Conservation (phyloP, 2,113 vertebrate species). For the Myrmecobius fasciatus region DNA sequence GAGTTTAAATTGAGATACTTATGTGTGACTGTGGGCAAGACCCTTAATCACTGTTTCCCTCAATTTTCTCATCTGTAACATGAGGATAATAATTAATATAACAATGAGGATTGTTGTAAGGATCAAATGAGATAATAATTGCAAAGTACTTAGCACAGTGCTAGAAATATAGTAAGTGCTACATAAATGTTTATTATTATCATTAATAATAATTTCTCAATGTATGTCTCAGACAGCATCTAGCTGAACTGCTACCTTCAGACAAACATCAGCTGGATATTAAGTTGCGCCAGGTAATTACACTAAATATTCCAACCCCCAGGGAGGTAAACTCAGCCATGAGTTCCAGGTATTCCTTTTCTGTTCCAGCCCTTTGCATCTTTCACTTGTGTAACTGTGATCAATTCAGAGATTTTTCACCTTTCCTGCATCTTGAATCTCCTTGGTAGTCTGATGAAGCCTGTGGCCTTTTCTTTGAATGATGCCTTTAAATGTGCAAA, state of each 20-base stretch:
- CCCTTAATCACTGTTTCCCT: too few species aligned
- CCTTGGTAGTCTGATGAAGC: too few species aligned
- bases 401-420: background rate
- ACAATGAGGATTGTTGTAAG: background rate
- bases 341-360: background rate
- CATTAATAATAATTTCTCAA: background rate
- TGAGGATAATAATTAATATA: too few species aligned
- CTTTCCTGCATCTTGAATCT: background rate
- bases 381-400: background rate
- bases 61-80: too few species aligned
- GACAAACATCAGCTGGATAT: background rate
- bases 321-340: too few species aligned
- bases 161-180: background rate
- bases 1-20: too few species aligned
- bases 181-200: background rate
- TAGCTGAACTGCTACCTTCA: background rate
- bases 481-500: background rate
- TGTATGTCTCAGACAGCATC: background rate
- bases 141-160: background rate
- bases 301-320: background rate
- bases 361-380: background rate
- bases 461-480: background rate
- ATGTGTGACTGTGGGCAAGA: too few species aligned
- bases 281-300: background rate
- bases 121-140: background rate